Conservation (phyloP, 1,140 invertebrate species). For the Phymastichus coffea region DNA sequence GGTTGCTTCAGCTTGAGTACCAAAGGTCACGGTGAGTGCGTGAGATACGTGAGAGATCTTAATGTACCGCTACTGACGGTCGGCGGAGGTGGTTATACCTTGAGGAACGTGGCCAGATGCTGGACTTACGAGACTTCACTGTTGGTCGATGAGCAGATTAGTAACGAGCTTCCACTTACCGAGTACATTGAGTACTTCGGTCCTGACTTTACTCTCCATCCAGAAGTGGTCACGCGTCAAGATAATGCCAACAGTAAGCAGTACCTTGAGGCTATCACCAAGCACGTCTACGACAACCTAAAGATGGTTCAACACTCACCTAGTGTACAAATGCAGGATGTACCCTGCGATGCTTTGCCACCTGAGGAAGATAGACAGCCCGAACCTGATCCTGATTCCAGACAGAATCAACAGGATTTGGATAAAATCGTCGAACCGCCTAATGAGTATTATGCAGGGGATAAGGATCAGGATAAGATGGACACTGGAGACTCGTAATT, state of each 20-base stretch:
- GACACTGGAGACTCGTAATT: slow-evolving; percentile 43
- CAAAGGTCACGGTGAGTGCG: slow-evolving; percentile 94
- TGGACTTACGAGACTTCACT: slow-evolving; percentile 99
- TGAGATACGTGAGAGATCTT: slow-evolving; percentile 92
- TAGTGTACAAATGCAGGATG: slow-evolving; percentile 90
- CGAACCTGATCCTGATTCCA: slow-evolving; percentile 79
- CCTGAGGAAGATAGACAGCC: slow-evolving; percentile 71
- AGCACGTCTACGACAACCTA: slow-evolving; percentile 80
- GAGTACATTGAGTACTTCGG: slow-evolving; percentile 96
- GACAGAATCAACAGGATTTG: slow-evolving; percentile 76
- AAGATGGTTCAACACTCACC: slow-evolving; percentile 89
- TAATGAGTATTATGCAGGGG: slow-evolving; percentile 93
- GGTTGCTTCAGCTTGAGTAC: slow-evolving; percentile 88
- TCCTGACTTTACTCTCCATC: slow-evolving; percentile 91
- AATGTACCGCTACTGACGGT: slow-evolving; percentile 93
- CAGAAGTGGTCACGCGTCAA: slow-evolving; percentile 78
- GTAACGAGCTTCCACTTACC: slow-evolving; percentile 88
- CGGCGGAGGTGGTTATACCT: slow-evolving; percentile 95
- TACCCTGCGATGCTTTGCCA: slow-evolving; percentile 74
- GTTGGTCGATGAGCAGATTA: slow-evolving; percentile 86
- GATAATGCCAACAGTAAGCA: slow-evolving; percentile 93
- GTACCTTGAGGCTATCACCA: slow-evolving; percentile 83
- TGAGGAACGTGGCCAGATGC: slow-evolving; percentile 95
- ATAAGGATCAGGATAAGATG: slow-evolving; percentile 76
- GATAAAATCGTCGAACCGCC: slow-evolving; percentile 84